A percentile compares a stretch with the other conserved stretches of the same genome.
Evolutionary conservation across 2,797 vertebrate genomes (phyloP).

Genomic region (Mormyrus proboscirostris): DNA sequence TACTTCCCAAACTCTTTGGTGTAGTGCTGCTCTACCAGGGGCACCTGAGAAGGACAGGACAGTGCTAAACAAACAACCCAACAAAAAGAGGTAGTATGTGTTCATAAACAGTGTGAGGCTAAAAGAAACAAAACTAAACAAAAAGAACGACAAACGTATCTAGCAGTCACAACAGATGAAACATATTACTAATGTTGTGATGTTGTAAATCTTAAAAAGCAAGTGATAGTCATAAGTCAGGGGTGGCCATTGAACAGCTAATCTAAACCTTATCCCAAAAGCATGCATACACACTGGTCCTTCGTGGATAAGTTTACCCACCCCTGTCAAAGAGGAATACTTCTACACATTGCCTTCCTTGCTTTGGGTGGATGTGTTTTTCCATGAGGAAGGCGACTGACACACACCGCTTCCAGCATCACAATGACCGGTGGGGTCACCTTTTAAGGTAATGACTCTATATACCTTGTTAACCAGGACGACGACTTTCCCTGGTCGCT

Average conservation of each 20-base stretch:
- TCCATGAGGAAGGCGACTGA: not conserved
- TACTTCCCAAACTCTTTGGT: constrained; percentile 73
- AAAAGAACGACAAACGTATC: not conserved
- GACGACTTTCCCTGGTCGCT: constrained; percentile 73
- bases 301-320: not conserved
- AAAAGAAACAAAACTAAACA: not conserved
- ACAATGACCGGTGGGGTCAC: not conserved
- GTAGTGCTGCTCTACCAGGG: constrained; percentile 86
- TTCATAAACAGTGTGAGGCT: not conserved
- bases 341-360: not conserved
- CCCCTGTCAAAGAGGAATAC: not conserved
- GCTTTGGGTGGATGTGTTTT: not conserved
- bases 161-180: not conserved
- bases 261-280: not conserved
- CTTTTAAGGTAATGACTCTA: not conserved
- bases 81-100: not conserved
- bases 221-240: not conserved
- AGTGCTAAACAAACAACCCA: not conserved
- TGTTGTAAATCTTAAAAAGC: not conserved
- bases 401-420: not conserved
- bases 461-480: constrained; percentile 93
- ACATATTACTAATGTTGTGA: not conserved
- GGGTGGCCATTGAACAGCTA: not conserved
- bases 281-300: not conserved
- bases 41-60: constrained; percentile 61